These are phyloP conservation scores for Xestia sexstrigata DNA, from an alignment of 2,888 invertebrate species.

Conservation along the genomic window DNA sequence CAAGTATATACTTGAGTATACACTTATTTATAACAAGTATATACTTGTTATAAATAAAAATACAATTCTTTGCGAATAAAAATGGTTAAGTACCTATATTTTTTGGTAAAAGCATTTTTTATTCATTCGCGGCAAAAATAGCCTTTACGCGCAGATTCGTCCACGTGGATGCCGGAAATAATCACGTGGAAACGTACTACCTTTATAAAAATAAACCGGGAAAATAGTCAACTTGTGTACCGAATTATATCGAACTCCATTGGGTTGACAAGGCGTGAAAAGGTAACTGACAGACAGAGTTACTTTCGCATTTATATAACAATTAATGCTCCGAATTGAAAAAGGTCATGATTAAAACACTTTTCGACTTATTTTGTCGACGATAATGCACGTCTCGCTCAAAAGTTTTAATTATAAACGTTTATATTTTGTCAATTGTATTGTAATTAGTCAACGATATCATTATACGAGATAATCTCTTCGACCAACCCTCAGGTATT, in stretches of 20 bases:
- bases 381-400: conserved; percentile 18
- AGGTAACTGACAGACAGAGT: not conserved
- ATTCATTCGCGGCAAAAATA: not conserved
- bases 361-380: not conserved
- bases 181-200: not conserved
- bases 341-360: conserved; percentile 5
- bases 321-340: not conserved
- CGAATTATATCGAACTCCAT: not conserved
- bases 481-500: not conserved
- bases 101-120: not conserved
- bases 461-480: not conserved
- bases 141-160: not conserved
- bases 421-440: not conserved
- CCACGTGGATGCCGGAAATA: not conserved
- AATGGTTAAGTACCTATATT: not conserved
- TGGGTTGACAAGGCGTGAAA: not conserved
- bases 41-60: not conserved
- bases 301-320: not conserved
- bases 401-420: conserved; percentile 23
- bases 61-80: not conserved
- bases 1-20: not conserved
- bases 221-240: not conserved
- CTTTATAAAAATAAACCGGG: not conserved
- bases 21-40: no score
- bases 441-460: conserved; percentile 3